Evolutionary conservation across 2,888 invertebrate species (phyloP).

Genomic region (Hofmannophila pseudospretella): DNA sequence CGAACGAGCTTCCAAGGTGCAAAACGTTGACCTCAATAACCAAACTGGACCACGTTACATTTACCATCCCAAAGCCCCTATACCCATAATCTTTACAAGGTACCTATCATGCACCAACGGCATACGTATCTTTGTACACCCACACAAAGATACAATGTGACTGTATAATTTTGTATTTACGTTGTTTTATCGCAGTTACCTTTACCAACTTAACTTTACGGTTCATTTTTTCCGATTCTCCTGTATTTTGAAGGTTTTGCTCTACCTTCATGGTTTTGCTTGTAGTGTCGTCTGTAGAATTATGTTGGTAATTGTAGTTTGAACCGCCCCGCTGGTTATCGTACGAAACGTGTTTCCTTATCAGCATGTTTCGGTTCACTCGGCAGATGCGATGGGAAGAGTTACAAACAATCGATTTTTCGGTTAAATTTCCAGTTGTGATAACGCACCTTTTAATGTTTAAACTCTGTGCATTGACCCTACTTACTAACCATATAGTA

Average conservation of each 20-base stretch:
- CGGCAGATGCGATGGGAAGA: slow-evolving; percentile 25
- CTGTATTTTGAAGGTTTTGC: not conserved
- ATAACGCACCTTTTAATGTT: slow-evolving; percentile 3
- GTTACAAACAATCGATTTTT: slow-evolving; percentile 18
- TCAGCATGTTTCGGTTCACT: slow-evolving; percentile 26
- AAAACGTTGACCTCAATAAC: slow-evolving; percentile 64
- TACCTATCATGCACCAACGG: not conserved
- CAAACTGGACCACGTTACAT: slow-evolving; percentile 12
- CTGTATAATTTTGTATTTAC: slow-evolving; percentile 17
- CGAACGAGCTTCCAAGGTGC: slow-evolving; percentile 61
- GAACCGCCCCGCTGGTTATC: slow-evolving; percentile 13
- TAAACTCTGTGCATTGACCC: not conserved
- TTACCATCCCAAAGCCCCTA: slow-evolving; percentile 5
- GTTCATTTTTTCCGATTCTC: not conserved
- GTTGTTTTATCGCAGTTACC: slow-evolving; percentile 14
- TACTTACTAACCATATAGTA: too few species aligned
- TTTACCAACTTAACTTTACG: slow-evolving; percentile 11
- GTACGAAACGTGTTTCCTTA: slow-evolving; percentile 33
- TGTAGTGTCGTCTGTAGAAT: not conserved
- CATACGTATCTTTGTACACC: slow-evolving; percentile 1
- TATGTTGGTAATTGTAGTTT: slow-evolving; percentile 2
- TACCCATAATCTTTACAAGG: not conserved
- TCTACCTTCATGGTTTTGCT: too few species aligned
- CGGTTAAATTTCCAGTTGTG: slow-evolving; percentile 9
- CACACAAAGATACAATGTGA: slow-evolving; percentile 11